These are phyloP conservation scores for Cryptus viduatorius DNA, from an alignment of 2,888 invertebrate species.

Conservation along the genomic window DNA sequence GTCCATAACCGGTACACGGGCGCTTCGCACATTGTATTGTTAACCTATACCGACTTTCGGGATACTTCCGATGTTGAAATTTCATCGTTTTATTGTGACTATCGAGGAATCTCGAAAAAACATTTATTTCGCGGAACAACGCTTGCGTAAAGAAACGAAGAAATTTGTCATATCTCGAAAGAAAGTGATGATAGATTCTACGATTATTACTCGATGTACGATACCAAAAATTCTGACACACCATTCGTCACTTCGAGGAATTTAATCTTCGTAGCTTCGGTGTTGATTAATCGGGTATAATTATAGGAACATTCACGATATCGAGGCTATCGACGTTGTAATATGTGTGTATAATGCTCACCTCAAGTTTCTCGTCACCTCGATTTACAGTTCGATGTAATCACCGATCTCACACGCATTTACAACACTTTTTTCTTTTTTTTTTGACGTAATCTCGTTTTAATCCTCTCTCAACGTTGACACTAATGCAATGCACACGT, in stretches of 20 bases:
- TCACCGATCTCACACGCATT: conserved; percentile 39
- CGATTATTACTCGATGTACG: background rate
- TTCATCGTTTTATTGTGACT: no score
- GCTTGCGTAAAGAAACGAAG: no score
- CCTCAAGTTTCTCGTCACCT: conserved; percentile 45
- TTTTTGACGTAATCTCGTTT: conserved; percentile 28
- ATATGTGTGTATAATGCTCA: conserved; percentile 46
- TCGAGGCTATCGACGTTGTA: background rate
- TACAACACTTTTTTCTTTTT: background rate
- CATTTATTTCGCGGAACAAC: no score
- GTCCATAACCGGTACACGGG: no score
- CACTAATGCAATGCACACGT: conserved; percentile 42
- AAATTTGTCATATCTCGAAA: no score
- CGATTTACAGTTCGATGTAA: conserved; percentile 10
- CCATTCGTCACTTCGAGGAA: conserved; percentile 27
- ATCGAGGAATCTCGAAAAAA: no score
- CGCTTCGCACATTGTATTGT: background rate
- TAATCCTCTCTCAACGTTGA: conserved; percentile 7
- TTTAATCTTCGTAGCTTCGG: conserved; percentile 20
- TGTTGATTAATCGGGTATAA: conserved; percentile 47
- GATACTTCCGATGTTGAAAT: no score
- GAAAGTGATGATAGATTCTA: no score
- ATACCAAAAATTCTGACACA: background rate
- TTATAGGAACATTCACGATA: conserved; percentile 19
- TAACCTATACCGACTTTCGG: background rate